Evolutionary conservation across 2,888 invertebrate species (phyloP).

Genomic region (Hemistola chrysoprasaria): DNA sequence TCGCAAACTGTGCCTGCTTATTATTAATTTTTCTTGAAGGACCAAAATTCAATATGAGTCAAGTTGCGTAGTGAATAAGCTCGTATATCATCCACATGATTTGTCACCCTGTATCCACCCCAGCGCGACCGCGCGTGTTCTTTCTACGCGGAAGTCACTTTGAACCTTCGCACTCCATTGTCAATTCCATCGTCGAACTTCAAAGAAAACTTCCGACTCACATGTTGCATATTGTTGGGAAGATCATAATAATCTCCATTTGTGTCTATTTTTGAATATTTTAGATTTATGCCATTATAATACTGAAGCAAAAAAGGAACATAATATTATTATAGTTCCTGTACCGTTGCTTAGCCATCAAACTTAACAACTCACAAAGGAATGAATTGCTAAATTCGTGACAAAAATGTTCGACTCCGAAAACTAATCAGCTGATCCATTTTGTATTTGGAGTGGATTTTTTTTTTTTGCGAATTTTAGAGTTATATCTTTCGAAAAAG

Average conservation of each 20-base stretch:
- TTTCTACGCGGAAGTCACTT: conserved; percentile 44
- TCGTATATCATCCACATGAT: conserved; percentile 42
- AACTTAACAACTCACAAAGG: too few relatives aligned
- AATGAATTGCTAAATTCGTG: too few relatives aligned
- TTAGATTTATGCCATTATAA: neutral
- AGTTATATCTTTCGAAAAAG: too few relatives aligned
- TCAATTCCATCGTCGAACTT: conserved; percentile 41
- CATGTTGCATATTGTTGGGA: conserved; percentile 4
- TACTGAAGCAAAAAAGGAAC: too few relatives aligned
- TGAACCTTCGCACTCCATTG: conserved; percentile 49
- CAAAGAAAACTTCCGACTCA: conserved; percentile 35
- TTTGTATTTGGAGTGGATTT: too few relatives aligned
- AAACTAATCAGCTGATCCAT: too few relatives aligned
- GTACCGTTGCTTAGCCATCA: too few relatives aligned
- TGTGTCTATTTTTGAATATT: neutral
- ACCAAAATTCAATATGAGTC: neutral
- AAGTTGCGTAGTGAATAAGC: conserved; percentile 16
- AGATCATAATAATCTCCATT: neutral
- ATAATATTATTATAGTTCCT: too few relatives aligned
- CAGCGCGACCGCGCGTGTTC: conserved; percentile 42
- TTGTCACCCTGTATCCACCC: conserved; percentile 41
- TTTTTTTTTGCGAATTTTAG: too few relatives aligned
- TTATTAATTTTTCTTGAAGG: too few relatives aligned
- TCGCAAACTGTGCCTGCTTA: too few relatives aligned
- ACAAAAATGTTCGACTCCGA: too few relatives aligned